These are phyloP conservation scores for Ochropacha duplaris DNA, from an alignment of 2,888 invertebrate species.

Conservation along the genomic window DNA sequence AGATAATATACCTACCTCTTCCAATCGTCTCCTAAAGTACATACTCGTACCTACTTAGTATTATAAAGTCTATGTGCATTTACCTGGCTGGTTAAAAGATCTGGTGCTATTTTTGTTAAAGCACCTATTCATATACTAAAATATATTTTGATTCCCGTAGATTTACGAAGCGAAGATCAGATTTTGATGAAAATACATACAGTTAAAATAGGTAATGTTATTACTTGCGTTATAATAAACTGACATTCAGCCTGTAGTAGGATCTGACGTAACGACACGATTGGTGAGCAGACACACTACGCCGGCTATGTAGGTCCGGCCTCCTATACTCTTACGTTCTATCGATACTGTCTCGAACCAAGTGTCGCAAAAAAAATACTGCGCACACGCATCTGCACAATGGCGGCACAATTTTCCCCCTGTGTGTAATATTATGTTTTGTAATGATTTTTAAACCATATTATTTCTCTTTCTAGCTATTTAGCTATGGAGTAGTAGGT, in stretches of 20 bases:
- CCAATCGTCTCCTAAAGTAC: too few species aligned
- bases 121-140: too few species aligned
- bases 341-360: constrained; percentile 30
- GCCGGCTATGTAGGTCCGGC: constrained; percentile 64
- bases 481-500: too few species aligned
- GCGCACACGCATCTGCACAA: not conserved
- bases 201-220: constrained; percentile 14
- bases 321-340: constrained; percentile 36
- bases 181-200: not conserved
- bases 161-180: too few species aligned
- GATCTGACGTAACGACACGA: constrained; percentile 63
- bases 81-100: too few species aligned
- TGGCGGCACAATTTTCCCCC: not conserved
- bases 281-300: constrained; percentile 60
- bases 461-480: not conserved
- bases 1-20: too few species aligned
- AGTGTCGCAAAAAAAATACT: not conserved
- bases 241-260: constrained; percentile 22
- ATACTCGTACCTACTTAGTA: too few species aligned
- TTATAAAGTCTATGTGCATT: too few species aligned
- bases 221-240: constrained; percentile 22
- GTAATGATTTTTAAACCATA: not conserved
- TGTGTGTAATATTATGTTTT: not conserved
- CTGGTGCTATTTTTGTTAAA: too few species aligned
- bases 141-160: too few species aligned